Evolutionary conservation across 2,888 invertebrate genomes (phyloP), one percentile per base, ranked within the genome.

Genomic region (Uloborus plumipes): DNA sequence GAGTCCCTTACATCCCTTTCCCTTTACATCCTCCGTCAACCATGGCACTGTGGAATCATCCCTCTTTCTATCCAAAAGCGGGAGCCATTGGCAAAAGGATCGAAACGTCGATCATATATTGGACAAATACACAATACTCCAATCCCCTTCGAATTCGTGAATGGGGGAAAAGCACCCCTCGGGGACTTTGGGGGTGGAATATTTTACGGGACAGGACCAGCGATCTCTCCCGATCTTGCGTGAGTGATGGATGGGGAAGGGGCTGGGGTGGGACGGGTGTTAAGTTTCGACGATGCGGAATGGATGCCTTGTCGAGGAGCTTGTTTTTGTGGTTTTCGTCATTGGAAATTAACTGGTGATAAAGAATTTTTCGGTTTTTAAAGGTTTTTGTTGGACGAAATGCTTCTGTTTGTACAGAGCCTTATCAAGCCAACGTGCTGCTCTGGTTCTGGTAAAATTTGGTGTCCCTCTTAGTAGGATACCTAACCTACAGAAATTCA

Each of bases 111-210:
- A 81, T 81, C 80, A 74, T 74, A 81, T 58, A 64, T 74, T 81
- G 74, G 64, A 74, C 80, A 74, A 73, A 75, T 64, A 81, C 74
- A 80, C 79, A 80, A 80, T 80, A 80, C 72, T 72, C 71, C 78
- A 58, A 78, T 79, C 78, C 31, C 58, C 62, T n/a, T 55, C 16
- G 49, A 9, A 14, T 47, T 20, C 59, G 69, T 26, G 49, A 53
- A 53, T 49, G n/a, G 50, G 50, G 59, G 61, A 61, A 61, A 55
- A 20, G 55, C 26, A 70, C 18, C 58, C 80, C 64, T 53, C 61
- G 39, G 59, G 77, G 73, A 69, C 50, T 67, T 62, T 16, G 61
- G 64, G 49, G 67, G 59, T 59, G 70, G 74, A 81, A 74, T 74
- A 74, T 81, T 55, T 20, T 39, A 61, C 39, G 71, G 18, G 61